These are phyloP conservation scores for Drosophila sproati DNA, from an alignment of 1,140 invertebrate genomes.

Conservation along the genomic window DNA sequence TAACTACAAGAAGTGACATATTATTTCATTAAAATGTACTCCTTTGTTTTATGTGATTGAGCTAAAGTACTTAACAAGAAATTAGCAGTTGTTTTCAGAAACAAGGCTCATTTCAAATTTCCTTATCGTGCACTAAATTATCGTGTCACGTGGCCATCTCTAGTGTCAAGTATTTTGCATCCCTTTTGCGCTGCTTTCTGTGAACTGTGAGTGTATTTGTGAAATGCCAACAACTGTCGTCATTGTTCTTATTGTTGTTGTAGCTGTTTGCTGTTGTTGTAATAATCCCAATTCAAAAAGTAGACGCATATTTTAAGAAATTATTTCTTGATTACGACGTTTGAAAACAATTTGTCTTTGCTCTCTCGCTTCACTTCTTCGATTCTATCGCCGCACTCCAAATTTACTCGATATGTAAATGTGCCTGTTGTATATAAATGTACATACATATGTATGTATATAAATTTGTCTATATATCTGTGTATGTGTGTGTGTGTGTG, in stretches of 20 bases:
- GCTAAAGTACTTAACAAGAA: no score
- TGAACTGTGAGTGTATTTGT: conserved; percentile 34
- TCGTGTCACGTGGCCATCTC: conserved; percentile 43
- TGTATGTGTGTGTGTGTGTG: conserved; percentile 51
- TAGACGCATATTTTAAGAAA: conserved; percentile 83
- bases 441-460: conserved; percentile 4
- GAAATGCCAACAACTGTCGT: conserved; percentile 42
- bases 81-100: no score
- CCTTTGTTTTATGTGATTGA: no score
- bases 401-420: conserved; percentile 54
- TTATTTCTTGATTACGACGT: conserved; percentile 83
- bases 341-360: conserved; percentile 83
- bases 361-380: conserved; percentile 74
- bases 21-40: no score
- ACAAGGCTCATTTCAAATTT: no score
- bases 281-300: conserved; percentile 82
- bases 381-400: conserved; percentile 39
- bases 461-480: conserved; percentile 1
- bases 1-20: no score
- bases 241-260: conserved; percentile 37
- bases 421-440: conserved; percentile 28
- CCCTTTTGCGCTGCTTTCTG: conserved; percentile 62
- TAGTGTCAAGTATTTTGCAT: conserved; percentile 63
- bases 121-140: no score
- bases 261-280: conserved; percentile 56